These are phyloP conservation scores for Murina feae DNA, from an alignment of 2,113 vertebrate species.

Conservation along the genomic window DNA sequence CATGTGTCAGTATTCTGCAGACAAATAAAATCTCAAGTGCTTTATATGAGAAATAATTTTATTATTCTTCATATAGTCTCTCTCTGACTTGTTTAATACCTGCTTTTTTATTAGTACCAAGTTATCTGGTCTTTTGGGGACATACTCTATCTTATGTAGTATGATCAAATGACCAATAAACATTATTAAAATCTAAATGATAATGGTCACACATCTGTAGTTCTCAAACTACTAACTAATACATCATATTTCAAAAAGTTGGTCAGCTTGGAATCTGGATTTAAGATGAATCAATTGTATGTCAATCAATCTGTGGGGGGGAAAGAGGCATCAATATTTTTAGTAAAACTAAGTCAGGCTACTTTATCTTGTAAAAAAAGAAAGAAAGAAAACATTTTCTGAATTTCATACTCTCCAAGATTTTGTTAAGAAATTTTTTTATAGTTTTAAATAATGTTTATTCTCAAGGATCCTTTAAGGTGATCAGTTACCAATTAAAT, in stretches of 20 bases:
- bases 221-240: background rate
- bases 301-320: background rate
- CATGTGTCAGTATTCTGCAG: background rate
- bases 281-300: slow-evolving; percentile 6
- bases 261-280: background rate
- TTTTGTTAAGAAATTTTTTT: slow-evolving; percentile 10
- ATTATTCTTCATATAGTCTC: background rate
- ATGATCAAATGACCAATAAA: background rate
- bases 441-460: background rate
- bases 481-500: background rate
- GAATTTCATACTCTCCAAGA: background rate
- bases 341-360: background rate
- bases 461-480: background rate
- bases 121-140: too few species aligned
- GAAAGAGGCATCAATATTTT: background rate
- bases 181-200: background rate
- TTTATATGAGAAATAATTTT: background rate
- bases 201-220: background rate
- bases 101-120: background rate
- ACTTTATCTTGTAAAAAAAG: background rate
- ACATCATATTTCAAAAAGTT: background rate
- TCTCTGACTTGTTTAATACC: background rate
- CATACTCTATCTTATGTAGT: too few species aligned
- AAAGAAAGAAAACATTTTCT: background rate
- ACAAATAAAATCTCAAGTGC: background rate